A percentile compares a stretch with the other conserved stretches of the same genome.
Evolutionary conservation across 1,140 invertebrate species (phyloP).

Genomic region (Bicyclus anynana): DNA sequence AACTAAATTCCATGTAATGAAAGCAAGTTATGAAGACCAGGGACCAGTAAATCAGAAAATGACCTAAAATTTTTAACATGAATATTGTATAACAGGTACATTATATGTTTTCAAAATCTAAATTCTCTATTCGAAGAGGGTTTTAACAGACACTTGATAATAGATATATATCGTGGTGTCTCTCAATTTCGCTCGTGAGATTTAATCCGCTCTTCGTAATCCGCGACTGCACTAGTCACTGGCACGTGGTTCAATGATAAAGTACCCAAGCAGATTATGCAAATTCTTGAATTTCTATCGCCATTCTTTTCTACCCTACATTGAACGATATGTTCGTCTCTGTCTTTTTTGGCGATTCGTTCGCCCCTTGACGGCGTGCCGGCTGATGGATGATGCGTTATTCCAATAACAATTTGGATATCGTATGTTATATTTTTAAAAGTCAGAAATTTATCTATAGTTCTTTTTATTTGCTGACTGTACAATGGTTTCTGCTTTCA

Average conservation of each 20-base stretch:
- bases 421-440: conserved; percentile 62
- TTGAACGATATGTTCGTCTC: conserved; percentile 31
- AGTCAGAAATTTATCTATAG: conserved; percentile 30
- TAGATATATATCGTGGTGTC: not conserved
- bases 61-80: too few relatives aligned
- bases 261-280: conserved; percentile 73
- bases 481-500: not conserved
- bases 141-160: too few relatives aligned
- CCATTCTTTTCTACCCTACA: conserved; percentile 40
- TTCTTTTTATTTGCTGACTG: not conserved
- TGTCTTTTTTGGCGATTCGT: conserved; percentile 39
- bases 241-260: conserved; percentile 76
- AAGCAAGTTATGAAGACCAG: too few relatives aligned
- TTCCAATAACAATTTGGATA: conserved; percentile 74
- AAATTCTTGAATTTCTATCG: conserved; percentile 68
- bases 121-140: too few relatives aligned
- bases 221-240: conserved; percentile 73
- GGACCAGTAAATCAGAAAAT: too few relatives aligned
- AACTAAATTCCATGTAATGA: too few relatives aligned
- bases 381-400: conserved; percentile 75
- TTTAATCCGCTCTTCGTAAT: conserved; percentile 67
- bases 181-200: conserved; percentile 9
- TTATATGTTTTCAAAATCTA: too few relatives aligned
- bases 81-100: too few relatives aligned
- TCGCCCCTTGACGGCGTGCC: conserved; percentile 61